These are phyloP conservation scores for Spicauda simplicius DNA, from an alignment of 2,888 invertebrate species.

Conservation along the genomic window DNA sequence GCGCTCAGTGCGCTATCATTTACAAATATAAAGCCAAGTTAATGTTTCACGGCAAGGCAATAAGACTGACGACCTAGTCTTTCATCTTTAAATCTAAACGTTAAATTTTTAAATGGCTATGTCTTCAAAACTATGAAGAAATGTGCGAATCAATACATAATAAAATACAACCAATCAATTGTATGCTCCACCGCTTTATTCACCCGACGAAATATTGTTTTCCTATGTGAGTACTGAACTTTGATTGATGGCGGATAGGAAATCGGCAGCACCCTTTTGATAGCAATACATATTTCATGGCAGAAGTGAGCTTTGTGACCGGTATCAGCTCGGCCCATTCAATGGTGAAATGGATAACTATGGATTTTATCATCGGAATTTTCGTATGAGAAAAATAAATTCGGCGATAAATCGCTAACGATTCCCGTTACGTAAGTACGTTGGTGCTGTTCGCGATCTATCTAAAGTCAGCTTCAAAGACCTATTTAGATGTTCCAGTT, in stretches of 20 bases:
- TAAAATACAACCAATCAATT: neutral
- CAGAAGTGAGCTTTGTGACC: conserved; percentile 61
- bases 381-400: conserved; percentile 40
- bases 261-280: conserved; percentile 54
- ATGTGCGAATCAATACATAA: too few species aligned
- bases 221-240: conserved; percentile 19
- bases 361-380: conserved; percentile 46
- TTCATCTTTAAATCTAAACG: too few species aligned
- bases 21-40: too few species aligned
- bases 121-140: too few species aligned
- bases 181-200: neutral
- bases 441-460: conserved; percentile 4
- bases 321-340: conserved; percentile 51
- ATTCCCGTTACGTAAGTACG: conserved; percentile 8
- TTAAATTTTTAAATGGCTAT: too few species aligned
- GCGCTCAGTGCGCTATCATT: too few species aligned
- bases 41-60: too few species aligned
- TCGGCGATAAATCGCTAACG: conserved; percentile 22
- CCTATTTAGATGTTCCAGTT: neutral
- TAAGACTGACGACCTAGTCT: too few species aligned
- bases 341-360: conserved; percentile 50
- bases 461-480: conserved; percentile 3
- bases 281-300: conserved; percentile 70
- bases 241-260: conserved; percentile 47
- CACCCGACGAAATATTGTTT: neutral